A percentile compares a stretch with the other conserved stretches of the same genome.
phyloP scores from a whole-genome alignment of 2,113 vertebrate genomes.

The Crypturellus undulatus region DNA sequence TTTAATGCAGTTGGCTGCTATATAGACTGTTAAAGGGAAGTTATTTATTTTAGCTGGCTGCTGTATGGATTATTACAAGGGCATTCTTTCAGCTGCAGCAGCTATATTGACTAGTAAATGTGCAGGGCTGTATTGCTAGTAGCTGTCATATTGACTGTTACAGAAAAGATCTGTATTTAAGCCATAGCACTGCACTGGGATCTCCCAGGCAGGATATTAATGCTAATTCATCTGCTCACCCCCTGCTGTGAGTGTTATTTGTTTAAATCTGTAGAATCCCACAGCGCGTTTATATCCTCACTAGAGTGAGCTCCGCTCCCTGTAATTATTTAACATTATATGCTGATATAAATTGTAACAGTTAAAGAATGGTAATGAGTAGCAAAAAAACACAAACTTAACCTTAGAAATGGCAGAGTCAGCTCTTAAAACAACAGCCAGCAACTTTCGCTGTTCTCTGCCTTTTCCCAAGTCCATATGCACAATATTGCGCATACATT shows the following conservation, averaged over 20 bases:
- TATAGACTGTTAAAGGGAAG: slow-evolving; percentile 79
- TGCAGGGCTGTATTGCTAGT: slow-evolving; percentile 74
- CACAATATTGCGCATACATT: slow-evolving; percentile 26
- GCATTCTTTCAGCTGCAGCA: slow-evolving; percentile 44
- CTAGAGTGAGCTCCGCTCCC: slow-evolving; percentile 93
- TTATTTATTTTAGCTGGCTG: slow-evolving; percentile 81
- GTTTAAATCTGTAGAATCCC: slow-evolving; percentile 98
- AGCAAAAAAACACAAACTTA: slow-evolving; percentile 80
- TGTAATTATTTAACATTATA: slow-evolving; percentile 99
- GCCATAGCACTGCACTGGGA: slow-evolving; percentile 83
- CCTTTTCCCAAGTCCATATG: slow-evolving; percentile 27
- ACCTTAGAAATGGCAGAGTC: slow-evolving; percentile 77
- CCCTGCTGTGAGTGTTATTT: slow-evolving; percentile 98
- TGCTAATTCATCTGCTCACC: slow-evolving; percentile 97
- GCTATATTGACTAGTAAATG: slow-evolving; percentile 80
- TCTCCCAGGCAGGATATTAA: slow-evolving; percentile 97
- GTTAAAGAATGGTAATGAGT: slow-evolving; percentile 95
- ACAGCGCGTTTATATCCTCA: slow-evolving; percentile 98
- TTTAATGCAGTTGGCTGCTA: slow-evolving; percentile 82
- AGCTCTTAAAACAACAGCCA: slow-evolving; percentile 66
- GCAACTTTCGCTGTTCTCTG: slow-evolving; percentile 43
- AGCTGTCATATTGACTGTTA: slow-evolving; percentile 84
- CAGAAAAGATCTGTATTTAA: slow-evolving; percentile 88
- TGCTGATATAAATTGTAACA: slow-evolving; percentile 97
- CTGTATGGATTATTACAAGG: slow-evolving; percentile 75